Evolutionary conservation across 2,888 invertebrate species (phyloP).

Genomic region (Cheilosia grossa): DNA sequence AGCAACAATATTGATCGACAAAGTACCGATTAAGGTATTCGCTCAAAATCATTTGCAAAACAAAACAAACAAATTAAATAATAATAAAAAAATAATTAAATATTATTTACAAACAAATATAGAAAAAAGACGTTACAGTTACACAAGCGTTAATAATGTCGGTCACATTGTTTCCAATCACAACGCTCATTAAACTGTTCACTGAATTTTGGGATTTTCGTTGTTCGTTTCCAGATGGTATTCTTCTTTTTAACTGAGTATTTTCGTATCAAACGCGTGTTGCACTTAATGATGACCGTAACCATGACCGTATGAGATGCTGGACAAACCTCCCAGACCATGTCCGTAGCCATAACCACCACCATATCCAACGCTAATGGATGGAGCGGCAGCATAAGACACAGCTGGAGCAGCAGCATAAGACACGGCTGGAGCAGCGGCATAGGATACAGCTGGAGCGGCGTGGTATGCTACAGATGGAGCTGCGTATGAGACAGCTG

Average conservation of each 20-base stretch:
- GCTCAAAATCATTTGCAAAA: constrained; percentile 62
- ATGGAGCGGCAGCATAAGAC: constrained; percentile 77
- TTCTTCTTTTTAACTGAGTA: constrained; percentile 56
- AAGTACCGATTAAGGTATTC: constrained; percentile 41
- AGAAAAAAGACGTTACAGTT: constrained; percentile 56
- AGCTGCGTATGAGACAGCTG: constrained; percentile 79
- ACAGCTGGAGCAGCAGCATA: constrained; percentile 73
- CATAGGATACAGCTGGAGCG: constrained; percentile 77
- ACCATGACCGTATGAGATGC: constrained; percentile 76
- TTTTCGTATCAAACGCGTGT: constrained; percentile 26
- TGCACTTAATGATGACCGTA: constrained; percentile 66
- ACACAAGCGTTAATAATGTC: constrained; percentile 15
- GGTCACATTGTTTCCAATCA: constrained; percentile 40
- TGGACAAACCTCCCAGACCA: constrained; percentile 76
- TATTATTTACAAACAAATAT: constrained; percentile 71
- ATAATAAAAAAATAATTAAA: constrained; percentile 55
- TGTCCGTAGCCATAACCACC: constrained; percentile 75
- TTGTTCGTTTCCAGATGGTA: constrained; percentile 26
- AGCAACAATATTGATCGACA: constrained; percentile 46
- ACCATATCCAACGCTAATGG: constrained; percentile 77
- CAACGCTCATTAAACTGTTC: constrained; percentile 71
- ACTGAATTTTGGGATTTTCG: constrained; percentile 72
- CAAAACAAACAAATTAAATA: constrained; percentile 69
- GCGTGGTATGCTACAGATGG: constrained; percentile 75
- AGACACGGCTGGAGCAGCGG: constrained; percentile 79